Evolutionary conservation across 2,113 vertebrate genomes (phyloP).

Genomic region (Hassar affinis): DNA sequence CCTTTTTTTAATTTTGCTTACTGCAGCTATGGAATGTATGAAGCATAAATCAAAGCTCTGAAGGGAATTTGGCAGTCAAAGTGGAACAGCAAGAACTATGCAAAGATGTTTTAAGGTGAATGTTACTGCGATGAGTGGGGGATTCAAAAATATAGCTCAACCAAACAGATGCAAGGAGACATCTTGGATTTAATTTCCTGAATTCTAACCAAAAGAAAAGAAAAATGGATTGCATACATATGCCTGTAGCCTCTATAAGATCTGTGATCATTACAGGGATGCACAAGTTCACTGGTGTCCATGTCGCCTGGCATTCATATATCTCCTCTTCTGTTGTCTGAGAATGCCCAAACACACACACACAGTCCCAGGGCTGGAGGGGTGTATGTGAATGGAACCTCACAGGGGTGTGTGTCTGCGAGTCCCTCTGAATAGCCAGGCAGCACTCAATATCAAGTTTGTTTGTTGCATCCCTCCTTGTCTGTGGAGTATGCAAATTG

Average conservation of each 20-base stretch:
- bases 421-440: constrained; percentile 62
- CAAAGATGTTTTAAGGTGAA: constrained; percentile 58
- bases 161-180: constrained; percentile 41
- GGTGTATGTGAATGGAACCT: constrained; percentile 37
- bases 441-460: constrained; percentile 71
- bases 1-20: constrained; percentile 82
- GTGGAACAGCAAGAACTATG: constrained; percentile 77
- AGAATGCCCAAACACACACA: constrained; percentile 25
- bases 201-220: not conserved
- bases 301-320: constrained; percentile 51
- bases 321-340: not conserved
- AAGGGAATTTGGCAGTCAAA: constrained; percentile 92
- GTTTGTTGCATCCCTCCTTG: constrained; percentile 74
- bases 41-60: constrained; percentile 89
- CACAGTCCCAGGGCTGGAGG: constrained; percentile 10
- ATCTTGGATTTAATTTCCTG: constrained; percentile 36
- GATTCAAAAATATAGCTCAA: not conserved
- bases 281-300: constrained; percentile 51
- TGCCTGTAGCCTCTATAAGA: constrained; percentile 56
- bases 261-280: constrained; percentile 58
- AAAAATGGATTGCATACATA: constrained; percentile 47
- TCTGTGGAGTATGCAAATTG: constrained; percentile 78
- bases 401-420: constrained; percentile 42
- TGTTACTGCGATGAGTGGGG: not conserved
- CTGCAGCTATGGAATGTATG: constrained; percentile 88